Conservation (phyloP, 2,113 vertebrate species). For the Poeciliopsis retropinna region DNA sequence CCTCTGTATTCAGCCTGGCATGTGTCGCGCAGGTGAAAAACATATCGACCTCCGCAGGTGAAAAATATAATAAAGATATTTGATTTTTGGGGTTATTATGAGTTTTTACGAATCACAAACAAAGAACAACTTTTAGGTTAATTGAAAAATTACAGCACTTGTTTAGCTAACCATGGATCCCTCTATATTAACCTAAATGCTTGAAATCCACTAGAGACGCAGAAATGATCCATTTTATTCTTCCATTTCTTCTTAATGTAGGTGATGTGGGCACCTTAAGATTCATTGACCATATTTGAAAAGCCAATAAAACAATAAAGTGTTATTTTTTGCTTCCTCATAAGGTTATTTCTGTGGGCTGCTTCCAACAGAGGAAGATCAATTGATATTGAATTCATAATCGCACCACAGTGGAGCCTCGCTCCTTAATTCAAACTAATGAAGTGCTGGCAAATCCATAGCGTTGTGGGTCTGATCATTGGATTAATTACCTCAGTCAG, state of each 20-base stretch:
- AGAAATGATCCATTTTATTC: neutral
- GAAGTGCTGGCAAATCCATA: slow-evolving; percentile 73
- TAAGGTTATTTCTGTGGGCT: slow-evolving; percentile 26
- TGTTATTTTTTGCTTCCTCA: neutral
- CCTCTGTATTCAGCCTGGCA: too few relatives aligned
- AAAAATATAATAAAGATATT: too few relatives aligned
- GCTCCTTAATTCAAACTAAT: slow-evolving; percentile 77
- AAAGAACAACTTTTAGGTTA: too few relatives aligned
- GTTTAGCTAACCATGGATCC: too few relatives aligned
- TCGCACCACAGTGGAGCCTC: slow-evolving; percentile 45
- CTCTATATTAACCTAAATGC: neutral
- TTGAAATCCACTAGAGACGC: neutral
- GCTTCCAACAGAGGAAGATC: slow-evolving; percentile 54
- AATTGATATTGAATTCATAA: slow-evolving; percentile 77
- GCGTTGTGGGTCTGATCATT: slow-evolving; percentile 65
- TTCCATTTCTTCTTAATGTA: neutral
- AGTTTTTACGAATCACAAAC: too few relatives aligned
- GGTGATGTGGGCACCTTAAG: neutral
- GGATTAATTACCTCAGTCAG: slow-evolving; percentile 76
- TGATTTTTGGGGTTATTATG: too few relatives aligned
- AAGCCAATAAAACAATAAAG: slow-evolving; percentile 18
- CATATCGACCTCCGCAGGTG: too few relatives aligned
- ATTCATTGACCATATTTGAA: slow-evolving; percentile 2
- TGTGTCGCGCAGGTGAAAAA: too few relatives aligned
- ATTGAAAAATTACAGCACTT: too few relatives aligned